Evolutionary conservation across 1,140 invertebrate genomes (phyloP), one percentile per base, ranked within the genome.

Genomic region (Pseudomyrmex pallidus): DNA sequence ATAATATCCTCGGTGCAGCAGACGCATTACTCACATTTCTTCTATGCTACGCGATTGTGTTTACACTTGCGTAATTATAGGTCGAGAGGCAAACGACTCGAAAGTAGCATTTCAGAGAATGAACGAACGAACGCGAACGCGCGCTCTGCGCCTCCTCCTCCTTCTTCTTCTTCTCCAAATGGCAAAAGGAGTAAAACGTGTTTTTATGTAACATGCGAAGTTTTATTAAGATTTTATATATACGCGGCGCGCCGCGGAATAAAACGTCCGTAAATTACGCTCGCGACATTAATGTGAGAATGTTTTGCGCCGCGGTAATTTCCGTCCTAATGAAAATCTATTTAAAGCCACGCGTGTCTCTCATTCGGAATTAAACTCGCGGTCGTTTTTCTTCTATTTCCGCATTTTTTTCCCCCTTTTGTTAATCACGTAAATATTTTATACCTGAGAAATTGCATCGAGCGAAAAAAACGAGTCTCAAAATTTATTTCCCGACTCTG

Each of bases 61-160:
- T 91, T 88, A 90, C 89, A 90, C 90, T 91, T 89, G 89, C 85
- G 91, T 92, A 92, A 93, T 93, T 92, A 92, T 88, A 83, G 90
- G 91, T 90, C 89, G 88, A 86, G 88, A 86, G 90, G 84, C 87
- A 88, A 35, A 83, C 88, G 88, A 89, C 87, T 89, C 86, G 89
- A 86, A 92, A 91, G 87, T 90, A 89, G 85, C 86, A 72, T 90
- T 92, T 52, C 86, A 90, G 74, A 87, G 86, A 74, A 86, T 74
- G 82, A 82, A 86, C 72, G 78, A 82, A 78, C 73, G 78, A 68
- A 63, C 68, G 74, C 72, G 78, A 82, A 78, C 73, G 78, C 72
- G 66, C 68, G 74, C 73, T 84, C 61, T 78, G 86, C 86, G 91
- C 91, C 90, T 88, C 4, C 35, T 52, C 7, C 50, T 91, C 54